These are phyloP conservation scores for Oncorhynchus keta DNA, from an alignment of 2,113 vertebrate species.

Conservation along the genomic window DNA sequence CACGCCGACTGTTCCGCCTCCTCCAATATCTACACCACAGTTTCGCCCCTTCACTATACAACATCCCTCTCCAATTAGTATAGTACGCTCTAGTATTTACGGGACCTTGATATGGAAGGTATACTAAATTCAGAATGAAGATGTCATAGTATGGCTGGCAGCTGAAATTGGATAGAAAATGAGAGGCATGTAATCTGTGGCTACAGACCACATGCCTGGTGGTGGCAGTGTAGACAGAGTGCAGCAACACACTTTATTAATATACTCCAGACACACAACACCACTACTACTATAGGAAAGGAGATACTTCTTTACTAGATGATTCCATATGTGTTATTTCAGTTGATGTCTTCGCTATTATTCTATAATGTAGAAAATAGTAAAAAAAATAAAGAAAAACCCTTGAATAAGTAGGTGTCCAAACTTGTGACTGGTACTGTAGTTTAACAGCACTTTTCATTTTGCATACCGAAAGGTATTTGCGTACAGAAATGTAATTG, in stretches of 20 bases:
- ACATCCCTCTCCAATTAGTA: neutral
- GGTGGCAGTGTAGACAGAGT: neutral
- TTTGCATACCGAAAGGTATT: too few relatives aligned
- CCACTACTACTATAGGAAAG: neutral
- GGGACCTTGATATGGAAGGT: neutral
- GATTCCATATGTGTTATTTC: too few relatives aligned
- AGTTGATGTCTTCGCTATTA: too few relatives aligned
- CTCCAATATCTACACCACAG: too few relatives aligned
- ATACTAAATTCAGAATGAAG: slow-evolving; percentile 4
- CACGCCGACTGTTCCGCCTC: too few relatives aligned
- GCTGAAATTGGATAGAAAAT: neutral
- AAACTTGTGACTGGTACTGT: too few relatives aligned
- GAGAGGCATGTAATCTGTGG: slow-evolving; percentile 12
- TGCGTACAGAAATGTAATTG: too few relatives aligned
- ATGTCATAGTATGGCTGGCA: neutral
- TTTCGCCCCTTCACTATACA: too few relatives aligned
- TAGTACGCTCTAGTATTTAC: neutral
- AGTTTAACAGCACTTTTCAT: too few relatives aligned
- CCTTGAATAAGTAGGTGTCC: too few relatives aligned
- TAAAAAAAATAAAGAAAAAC: too few relatives aligned
- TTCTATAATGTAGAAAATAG: too few relatives aligned
- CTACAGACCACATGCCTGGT: slow-evolving; percentile 1
- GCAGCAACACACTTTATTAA: slow-evolving; percentile 1
- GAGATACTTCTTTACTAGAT: neutral
- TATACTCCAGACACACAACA: neutral